Evolutionary conservation across 1,140 invertebrate species (phyloP).

Genomic region (Micrasema minimum): DNA sequence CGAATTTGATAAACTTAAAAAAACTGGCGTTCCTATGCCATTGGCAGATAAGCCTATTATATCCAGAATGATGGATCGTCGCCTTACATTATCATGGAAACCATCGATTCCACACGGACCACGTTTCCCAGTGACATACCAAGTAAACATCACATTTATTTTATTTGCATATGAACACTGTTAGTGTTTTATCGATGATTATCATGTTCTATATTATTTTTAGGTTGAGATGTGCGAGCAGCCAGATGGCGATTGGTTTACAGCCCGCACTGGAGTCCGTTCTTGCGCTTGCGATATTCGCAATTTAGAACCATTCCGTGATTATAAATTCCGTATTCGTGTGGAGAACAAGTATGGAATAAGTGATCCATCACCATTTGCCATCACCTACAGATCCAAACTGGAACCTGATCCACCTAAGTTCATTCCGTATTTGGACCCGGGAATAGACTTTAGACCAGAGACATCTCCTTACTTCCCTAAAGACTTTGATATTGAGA

Average conservation of each 20-base stretch:
- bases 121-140: conserved; percentile 88
- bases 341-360: conserved; percentile 97
- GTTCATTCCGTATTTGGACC: conserved; percentile 81
- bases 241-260: conserved; percentile 90
- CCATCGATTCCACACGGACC: conserved; percentile 86
- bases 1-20: conserved; percentile 85
- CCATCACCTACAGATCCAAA: conserved; percentile 82
- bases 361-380: conserved; percentile 93
- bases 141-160: conserved; percentile 58
- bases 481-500: conserved; percentile 88
- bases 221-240: conserved; percentile 90
- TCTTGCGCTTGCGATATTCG: conserved; percentile 87
- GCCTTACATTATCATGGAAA: conserved; percentile 89
- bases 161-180: too few relatives aligned
- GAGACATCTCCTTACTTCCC: conserved; percentile 91
- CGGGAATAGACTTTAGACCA: conserved; percentile 86
- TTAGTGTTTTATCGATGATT: too few relatives aligned
- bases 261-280: conserved; percentile 81
- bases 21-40: conserved; percentile 83
- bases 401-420: conserved; percentile 83
- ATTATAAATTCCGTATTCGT: conserved; percentile 93
- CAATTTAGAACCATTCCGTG: conserved; percentile 84
- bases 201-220: background rate
- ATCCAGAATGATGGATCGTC: conserved; percentile 85
- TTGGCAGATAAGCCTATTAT: conserved; percentile 89